Base-by-base conservation (phyloP, 35 echinoderm and acorn worm species). In the Chiridota heheva region DNA sequence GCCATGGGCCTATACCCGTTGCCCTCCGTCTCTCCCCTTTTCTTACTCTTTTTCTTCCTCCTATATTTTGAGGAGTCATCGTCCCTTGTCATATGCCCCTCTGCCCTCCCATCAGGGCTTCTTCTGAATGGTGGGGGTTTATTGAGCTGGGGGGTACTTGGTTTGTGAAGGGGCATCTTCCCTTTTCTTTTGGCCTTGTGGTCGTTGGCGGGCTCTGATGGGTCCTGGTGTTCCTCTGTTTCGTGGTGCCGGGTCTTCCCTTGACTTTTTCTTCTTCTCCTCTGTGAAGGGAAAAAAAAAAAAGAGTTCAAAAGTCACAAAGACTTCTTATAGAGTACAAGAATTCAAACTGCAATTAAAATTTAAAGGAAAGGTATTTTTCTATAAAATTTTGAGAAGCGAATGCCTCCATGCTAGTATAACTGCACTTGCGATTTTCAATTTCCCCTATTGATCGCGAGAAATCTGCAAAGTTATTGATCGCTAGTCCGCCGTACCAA, bases 11-110 rank as follows among this genome's bases (percentile, higher is more conserved):
- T n/a, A n/a, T n/a, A n/a, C n/a, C n/a, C n/a, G n/a, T n/a, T n/a
- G 1, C 62, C 75, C 33, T 57, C 75, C 29, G 58, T 78, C 53
- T 78, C 75, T 0, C 75, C 51, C 62, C 51, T 58, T 17, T 78
- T 78, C 55, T 78, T 78, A 24, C 75, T 78, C 47, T 78, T 78
- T 26, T 57, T 18, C 42, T 78, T 78, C 34, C 75, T 0, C 28
- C 75, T 58, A 29, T 78, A 58, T 55, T 78, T 78, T 18, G 51
- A 49, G 36, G 42, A 60, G 7, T 78, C 75, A 31, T 78, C 75
- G n/a, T n/a, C n/a, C n/a, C 18, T 53, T 22, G 48, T 78, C 75
- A 20, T 78, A 78, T 18, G 34, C 75, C 18, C 48, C 75, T 1
- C 51, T 29, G 49, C 75, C 42, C 51, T 78, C 75, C 36, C 55